phyloP scores from a whole-genome alignment of 2,113 vertebrate genomes.

The Choloepus hoffmanni region DNA sequence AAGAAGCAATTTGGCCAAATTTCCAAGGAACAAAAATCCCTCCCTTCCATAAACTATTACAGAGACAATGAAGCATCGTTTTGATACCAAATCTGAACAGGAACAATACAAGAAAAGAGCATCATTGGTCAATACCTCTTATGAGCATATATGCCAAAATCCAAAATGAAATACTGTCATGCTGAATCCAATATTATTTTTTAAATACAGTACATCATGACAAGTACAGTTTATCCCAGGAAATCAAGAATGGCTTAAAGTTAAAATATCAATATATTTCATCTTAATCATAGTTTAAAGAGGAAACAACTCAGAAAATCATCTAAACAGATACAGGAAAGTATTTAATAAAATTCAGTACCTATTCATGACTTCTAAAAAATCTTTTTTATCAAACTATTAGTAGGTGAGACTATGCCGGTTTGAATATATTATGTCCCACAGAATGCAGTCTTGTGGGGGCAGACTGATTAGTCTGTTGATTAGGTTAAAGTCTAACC shows the following conservation, averaged over 20 bases:
- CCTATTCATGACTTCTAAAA: not conserved
- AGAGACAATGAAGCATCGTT: slow-evolving; percentile 5
- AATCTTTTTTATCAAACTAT: not conserved
- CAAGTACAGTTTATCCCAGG: not conserved
- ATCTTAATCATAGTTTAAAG: not conserved
- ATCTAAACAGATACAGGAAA: slow-evolving; percentile 43
- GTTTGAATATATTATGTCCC: too few relatives aligned
- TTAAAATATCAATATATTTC: slow-evolving; percentile 57
- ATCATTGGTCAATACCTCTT: not conserved
- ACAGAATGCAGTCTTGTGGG: too few relatives aligned
- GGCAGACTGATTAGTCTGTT: too few relatives aligned
- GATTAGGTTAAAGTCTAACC: too few relatives aligned
- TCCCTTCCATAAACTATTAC: slow-evolving; percentile 46
- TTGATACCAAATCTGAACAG: slow-evolving; percentile 31
- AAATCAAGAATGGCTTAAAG: slow-evolving; percentile 58
- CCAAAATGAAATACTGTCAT: slow-evolving; percentile 34
- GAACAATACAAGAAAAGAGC: not conserved
- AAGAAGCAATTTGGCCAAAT: slow-evolving; percentile 44
- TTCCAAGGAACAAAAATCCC: slow-evolving; percentile 34
- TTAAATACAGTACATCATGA: not conserved
- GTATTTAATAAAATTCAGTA: slow-evolving; percentile 47
- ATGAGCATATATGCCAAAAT: slow-evolving; percentile 15
- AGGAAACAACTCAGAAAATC: slow-evolving; percentile 24
- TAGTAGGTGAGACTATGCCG: not conserved
- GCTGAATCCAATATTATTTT: not conserved